Base-by-base conservation (phyloP, 1,140 invertebrate species). In the Eciton burchellii region DNA sequence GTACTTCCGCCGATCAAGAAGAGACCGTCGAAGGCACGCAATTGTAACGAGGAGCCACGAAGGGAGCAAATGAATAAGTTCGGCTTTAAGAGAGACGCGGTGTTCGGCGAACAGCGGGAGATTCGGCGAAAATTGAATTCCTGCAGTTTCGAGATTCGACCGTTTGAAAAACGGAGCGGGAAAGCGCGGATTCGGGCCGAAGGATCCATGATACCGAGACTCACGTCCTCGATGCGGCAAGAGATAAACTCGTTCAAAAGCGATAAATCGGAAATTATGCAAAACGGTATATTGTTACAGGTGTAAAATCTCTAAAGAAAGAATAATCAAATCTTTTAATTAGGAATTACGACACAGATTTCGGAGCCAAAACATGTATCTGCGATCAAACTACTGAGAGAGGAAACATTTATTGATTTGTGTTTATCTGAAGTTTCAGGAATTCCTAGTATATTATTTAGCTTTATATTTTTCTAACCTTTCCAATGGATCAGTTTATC, bases 171-270 rank as follows among this genome's bases (percentile, higher is more conserved):
- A 41, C 54, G 26, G 59, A 29, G 24, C 6, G 74, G 11, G 8
- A 19, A 65, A 65, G 45, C 21, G n/a, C 54, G 9, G 12, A 72
- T 14, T 41, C 35, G 45, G 29, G 29, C 6, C 24, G 63, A 68
- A 5, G 76, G 77, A 43, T 84, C 79, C 35, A 72, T 84, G 82
- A 81, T 84, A 81, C 77, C 76, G 0, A 74, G 82, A 81, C 56
- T 82, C 41, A 41, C 76, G 3, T 81, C 66, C 8, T 21, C 77
- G 6, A 24, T 49, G 57, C 60, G 57, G 0, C 73, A 19, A 11
- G 35, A 21, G 26, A 6, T 24, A 16, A 56, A 45, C 26, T 79
- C 41, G 6, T 11, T 16, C 49, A 83, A 70, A 19, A 79, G 19
- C 41, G 59, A 45, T 41, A 68, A 83, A 26, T 68, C 47, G 41